Evolutionary conservation across 1,140 invertebrate genomes (phyloP).

Genomic region (Solenopsis invicta): DNA sequence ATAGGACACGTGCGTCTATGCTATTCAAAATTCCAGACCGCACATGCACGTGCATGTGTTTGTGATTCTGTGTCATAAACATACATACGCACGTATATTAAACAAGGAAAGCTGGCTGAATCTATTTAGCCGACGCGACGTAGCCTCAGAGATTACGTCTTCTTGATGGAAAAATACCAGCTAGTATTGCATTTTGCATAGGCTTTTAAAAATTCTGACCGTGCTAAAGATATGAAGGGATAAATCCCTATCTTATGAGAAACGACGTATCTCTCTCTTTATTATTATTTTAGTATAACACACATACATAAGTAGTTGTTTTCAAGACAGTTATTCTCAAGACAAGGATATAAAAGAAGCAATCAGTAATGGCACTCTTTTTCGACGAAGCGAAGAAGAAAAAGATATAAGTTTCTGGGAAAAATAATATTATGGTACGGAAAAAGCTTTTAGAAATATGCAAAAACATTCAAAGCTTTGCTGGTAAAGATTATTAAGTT

Average conservation of each 20-base stretch:
- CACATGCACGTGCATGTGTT: background rate
- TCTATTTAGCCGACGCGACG: constrained; percentile 22
- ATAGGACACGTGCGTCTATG: constrained; percentile 9
- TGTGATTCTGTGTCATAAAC: no score
- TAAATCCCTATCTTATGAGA: background rate
- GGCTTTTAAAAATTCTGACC: constrained; percentile 20
- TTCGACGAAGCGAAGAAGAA: background rate
- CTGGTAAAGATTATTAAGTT: background rate
- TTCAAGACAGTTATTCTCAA: background rate
- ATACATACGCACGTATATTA: background rate
- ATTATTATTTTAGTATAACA: background rate
- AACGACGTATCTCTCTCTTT: background rate
- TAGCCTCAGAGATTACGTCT: constrained; percentile 33
- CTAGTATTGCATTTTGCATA: background rate
- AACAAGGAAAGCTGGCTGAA: constrained; percentile 3
- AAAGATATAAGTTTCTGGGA: background rate
- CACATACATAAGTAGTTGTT: background rate
- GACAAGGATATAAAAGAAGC: background rate
- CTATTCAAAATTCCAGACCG: constrained; percentile 2
- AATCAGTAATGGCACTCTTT: background rate
- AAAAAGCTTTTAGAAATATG: constrained; percentile 6
- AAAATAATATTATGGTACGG: constrained; percentile 1
- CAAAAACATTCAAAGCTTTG: background rate
- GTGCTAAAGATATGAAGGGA: background rate
- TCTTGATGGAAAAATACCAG: constrained; percentile 16